phyloP scores from a whole-genome alignment of 2,113 vertebrate genomes.

The Athene noctua region DNA sequence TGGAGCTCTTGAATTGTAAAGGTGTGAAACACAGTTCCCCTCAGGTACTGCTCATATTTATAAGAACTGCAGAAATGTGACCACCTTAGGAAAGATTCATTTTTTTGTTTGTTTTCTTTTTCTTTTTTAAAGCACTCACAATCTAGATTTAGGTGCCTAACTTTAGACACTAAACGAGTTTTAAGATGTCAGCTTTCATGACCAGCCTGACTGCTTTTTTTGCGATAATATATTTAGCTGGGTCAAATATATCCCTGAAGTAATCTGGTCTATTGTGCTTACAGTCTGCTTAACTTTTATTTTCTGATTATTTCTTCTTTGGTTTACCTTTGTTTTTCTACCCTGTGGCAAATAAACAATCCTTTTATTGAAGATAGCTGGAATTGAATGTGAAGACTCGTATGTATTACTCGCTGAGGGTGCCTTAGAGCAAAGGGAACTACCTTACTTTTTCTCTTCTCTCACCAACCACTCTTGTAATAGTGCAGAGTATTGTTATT shows the following conservation, averaged over 20 bases:
- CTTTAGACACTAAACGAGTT: background rate
- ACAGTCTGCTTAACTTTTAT: slow-evolving; percentile 34
- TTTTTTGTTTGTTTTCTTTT: background rate
- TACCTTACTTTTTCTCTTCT: slow-evolving; percentile 21
- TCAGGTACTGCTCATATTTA: background rate
- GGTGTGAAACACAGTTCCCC: background rate
- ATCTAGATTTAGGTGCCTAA: background rate
- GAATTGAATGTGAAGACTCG: slow-evolving; percentile 55
- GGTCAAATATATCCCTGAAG: background rate
- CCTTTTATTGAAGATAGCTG: slow-evolving; percentile 60
- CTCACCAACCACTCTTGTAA: slow-evolving; percentile 7
- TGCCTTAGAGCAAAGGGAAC: slow-evolving; percentile 29
- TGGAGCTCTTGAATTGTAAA: background rate
- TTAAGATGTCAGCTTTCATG: background rate
- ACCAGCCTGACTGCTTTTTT: background rate
- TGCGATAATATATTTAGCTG: slow-evolving; percentile 10
- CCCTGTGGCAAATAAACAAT: slow-evolving; percentile 52
- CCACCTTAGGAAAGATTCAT: background rate
- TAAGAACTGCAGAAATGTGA: background rate
- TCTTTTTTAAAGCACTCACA: background rate
- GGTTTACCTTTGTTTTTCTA: slow-evolving; percentile 39
- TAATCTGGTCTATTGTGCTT: slow-evolving; percentile 37
- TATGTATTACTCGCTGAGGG: slow-evolving; percentile 4
- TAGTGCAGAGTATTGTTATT: background rate
- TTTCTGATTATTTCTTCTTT: slow-evolving; percentile 37